Conservation (phyloP, 2,797 vertebrate genomes). For the Sparidentex hasta region DNA sequence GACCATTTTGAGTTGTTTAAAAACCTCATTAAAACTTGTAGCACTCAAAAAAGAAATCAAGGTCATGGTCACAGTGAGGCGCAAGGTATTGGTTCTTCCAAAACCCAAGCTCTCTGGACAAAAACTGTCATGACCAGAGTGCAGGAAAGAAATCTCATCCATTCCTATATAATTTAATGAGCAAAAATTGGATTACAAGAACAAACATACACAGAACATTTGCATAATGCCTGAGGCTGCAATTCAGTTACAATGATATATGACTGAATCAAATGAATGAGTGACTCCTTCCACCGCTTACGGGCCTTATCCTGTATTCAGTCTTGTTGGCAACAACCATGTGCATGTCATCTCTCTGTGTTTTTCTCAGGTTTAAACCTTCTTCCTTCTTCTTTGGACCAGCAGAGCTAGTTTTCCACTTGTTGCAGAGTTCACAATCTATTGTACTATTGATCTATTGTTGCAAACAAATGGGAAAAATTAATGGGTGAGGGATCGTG, state of each 20-base stretch:
- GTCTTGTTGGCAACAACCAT: conserved; percentile 8
- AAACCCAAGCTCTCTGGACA: neutral
- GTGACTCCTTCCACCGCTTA: conserved; percentile 11
- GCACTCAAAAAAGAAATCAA: conserved; percentile 24
- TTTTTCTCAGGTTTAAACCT: conserved; percentile 2
- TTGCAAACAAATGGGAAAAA: conserved; percentile 30
- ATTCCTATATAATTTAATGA: conserved; percentile 67
- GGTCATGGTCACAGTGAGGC: conserved; percentile 7
- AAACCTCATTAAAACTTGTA: conserved; percentile 17
- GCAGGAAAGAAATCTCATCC: conserved; percentile 34
- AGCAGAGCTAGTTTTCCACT: neutral
- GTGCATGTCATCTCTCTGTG: neutral
- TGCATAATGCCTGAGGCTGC: conserved; percentile 66
- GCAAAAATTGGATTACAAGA: conserved; percentile 64
- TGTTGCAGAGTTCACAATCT: conserved; percentile 37
- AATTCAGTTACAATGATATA: conserved; percentile 71
- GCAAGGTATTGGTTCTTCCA: conserved; percentile 8
- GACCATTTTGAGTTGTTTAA: conserved; percentile 22
- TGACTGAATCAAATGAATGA: conserved; percentile 57
- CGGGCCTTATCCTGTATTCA: conserved; percentile 13
- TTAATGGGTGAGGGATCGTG: conserved; percentile 30
- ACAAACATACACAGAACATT: conserved; percentile 64
- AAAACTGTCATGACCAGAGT: conserved; percentile 28
- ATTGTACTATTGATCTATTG: conserved; percentile 41
- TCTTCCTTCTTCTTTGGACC: neutral